Conservation (phyloP, 2,797 vertebrate genomes). For the Xiphorhynchus erythropygius region DNA sequence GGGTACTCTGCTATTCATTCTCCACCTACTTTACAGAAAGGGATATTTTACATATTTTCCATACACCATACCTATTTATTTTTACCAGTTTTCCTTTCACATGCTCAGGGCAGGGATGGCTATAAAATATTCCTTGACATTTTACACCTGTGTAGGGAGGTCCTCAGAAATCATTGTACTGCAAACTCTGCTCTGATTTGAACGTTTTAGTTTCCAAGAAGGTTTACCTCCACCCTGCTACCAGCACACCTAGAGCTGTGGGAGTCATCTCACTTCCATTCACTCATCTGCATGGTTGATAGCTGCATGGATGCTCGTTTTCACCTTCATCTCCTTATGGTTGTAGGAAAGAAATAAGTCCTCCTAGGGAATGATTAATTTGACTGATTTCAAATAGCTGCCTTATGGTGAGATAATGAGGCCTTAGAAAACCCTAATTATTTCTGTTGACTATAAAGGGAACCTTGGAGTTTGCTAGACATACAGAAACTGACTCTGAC, state of each 20-base stretch:
- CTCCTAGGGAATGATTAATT: conserved; percentile 34
- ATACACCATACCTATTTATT: neutral
- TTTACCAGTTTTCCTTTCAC: neutral
- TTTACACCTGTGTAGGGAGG: neutral
- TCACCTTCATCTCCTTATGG: neutral
- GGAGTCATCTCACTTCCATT: neutral
- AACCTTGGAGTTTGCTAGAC: neutral
- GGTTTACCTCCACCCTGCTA: neutral
- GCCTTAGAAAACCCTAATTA: conserved; percentile 37
- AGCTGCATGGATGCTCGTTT: neutral
- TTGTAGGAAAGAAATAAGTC: neutral
- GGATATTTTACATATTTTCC: neutral
- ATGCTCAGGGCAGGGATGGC: neutral
- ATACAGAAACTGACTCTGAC: neutral
- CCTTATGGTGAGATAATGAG: conserved; percentile 47
- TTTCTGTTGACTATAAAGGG: conserved; percentile 32
- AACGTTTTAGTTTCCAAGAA: neutral
- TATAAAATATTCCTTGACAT: neutral
- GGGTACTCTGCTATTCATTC: neutral
- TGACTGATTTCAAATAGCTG: conserved; percentile 37
- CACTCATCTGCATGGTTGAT: neutral
- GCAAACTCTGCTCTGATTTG: neutral
- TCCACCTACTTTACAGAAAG: neutral
- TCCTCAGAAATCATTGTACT: neutral
- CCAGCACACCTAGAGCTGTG: neutral